Evolutionary conservation across 2,113 vertebrate species (phyloP), one percentile per base, ranked within the genome.

Genomic region (Zapus hudsonius): DNA sequence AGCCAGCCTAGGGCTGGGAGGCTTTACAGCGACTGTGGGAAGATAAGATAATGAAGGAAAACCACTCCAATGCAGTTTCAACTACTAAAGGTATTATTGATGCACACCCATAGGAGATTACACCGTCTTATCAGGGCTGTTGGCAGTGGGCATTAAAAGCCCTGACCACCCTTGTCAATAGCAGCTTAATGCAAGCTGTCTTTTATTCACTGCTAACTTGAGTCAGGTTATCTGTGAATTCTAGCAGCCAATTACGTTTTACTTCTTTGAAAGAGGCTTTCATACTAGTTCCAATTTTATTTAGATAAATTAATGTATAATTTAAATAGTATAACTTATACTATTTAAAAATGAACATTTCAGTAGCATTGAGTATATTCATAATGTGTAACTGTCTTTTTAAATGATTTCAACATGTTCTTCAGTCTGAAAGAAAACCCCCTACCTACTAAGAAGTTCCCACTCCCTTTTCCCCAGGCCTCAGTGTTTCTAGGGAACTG

Each of bases 261-360:
- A 42, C 63, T 78, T 81, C 73, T 63, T 89, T 55, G 86, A 66
- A 95, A 92, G 72, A 93, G 52, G n/a, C 47, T 84, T 89, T 91
- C 52, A 40, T 47, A 84, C 19, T 64, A 66, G 47, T 64, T 90
- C 52, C 74, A 79, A n/a, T 67, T 25, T 70, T 72, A 76, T 20
- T 90, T 69, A 94, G 17, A 36, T 44, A 6, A 81, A 93, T 61
- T 47, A 61, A 81, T 40, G 44, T 61, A 74, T 67, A 13, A 44
- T 75, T 66, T 70, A 75, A 76, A 52, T 66, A 79, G n/a, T n/a
- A n/a, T n/a, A n/a, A n/a, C n/a, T n/a, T n/a, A n/a, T n/a, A 38
- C 59, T 61, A 66, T 70, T 72, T 66, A 59, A 80, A 84, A 75
- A 66, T 4, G 20, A 93, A 38, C 10, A 79, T 69, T 93, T 87